Conservation (phyloP, 2,113 vertebrate species). For the Crocuta crocuta region DNA sequence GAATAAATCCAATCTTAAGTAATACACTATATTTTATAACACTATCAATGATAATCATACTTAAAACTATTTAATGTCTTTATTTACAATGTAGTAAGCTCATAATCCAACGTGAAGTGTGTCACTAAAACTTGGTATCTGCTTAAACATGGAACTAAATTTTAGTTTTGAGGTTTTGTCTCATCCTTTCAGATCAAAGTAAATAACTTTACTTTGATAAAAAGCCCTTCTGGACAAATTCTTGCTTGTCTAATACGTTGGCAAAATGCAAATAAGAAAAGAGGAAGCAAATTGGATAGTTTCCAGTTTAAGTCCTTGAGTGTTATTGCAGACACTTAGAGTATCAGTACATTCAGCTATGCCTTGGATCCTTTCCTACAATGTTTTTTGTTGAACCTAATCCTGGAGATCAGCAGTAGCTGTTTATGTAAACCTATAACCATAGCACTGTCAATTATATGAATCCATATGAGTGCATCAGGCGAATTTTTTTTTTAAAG, state of each 20-base stretch:
- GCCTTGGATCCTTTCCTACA: not conserved
- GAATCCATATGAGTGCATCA: not conserved
- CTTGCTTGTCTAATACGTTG: not conserved
- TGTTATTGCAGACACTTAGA: not conserved
- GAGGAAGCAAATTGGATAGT: not conserved
- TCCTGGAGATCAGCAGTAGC: not conserved
- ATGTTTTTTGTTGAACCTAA: not conserved
- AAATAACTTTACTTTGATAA: not conserved
- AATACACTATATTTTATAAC: not conserved
- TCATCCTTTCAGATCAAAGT: not conserved
- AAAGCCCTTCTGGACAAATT: not conserved
- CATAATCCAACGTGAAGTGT: not conserved
- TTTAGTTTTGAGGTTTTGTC: not conserved
- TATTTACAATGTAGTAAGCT: not conserved
- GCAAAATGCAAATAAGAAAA: conserved; percentile 23
- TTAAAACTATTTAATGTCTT: not conserved
- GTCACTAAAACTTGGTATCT: not conserved
- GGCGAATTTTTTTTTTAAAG: not conserved
- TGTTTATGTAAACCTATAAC: not conserved
- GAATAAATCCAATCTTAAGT: not conserved
- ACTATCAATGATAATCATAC: not conserved
- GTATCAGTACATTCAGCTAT: not conserved
- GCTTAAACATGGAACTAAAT: not conserved
- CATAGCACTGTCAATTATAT: not conserved
- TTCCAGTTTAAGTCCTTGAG: not conserved